Conservation (phyloP, 2,888 invertebrate species). For the Maniola hyperantus region DNA sequence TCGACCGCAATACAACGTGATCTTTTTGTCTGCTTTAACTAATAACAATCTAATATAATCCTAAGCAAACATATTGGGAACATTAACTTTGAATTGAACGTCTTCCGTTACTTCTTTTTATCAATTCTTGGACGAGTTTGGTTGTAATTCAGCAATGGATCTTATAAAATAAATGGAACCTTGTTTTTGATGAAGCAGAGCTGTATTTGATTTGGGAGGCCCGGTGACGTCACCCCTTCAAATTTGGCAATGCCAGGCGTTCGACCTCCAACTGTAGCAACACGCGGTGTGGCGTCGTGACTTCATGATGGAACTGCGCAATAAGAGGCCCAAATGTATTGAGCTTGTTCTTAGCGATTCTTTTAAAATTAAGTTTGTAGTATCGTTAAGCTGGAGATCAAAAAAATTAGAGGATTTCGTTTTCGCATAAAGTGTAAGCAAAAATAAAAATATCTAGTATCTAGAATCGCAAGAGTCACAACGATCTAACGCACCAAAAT, state of each 20-base stretch:
- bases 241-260: conserved; percentile 74
- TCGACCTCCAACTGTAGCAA: conserved; percentile 63
- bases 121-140: background rate
- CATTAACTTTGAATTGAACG: conserved; percentile 2
- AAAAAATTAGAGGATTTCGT: too few relatives aligned
- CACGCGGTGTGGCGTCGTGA: conserved; percentile 43
- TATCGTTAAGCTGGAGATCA: background rate
- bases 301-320: conserved; percentile 48
- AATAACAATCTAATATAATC: conserved; percentile 47
- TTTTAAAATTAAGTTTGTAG: background rate
- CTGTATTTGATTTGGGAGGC: conserved; percentile 12
- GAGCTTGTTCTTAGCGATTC: background rate
- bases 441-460: too few relatives aligned
- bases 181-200: conserved; percentile 18
- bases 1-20: conserved; percentile 58
- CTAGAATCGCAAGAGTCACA: too few relatives aligned
- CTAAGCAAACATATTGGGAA: conserved; percentile 17
- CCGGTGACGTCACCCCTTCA: conserved; percentile 61
- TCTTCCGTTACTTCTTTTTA: background rate
- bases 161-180: conserved; percentile 2
- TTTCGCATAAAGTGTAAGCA: too few relatives aligned
- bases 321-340: conserved; percentile 39
- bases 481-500: too few relatives aligned
- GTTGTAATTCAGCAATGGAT: conserved; percentile 9
- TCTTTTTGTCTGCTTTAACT: conserved; percentile 49